Conservation (phyloP, 2,113 vertebrate genomes). For the Gnathonemus echidnorhynchus region DNA sequence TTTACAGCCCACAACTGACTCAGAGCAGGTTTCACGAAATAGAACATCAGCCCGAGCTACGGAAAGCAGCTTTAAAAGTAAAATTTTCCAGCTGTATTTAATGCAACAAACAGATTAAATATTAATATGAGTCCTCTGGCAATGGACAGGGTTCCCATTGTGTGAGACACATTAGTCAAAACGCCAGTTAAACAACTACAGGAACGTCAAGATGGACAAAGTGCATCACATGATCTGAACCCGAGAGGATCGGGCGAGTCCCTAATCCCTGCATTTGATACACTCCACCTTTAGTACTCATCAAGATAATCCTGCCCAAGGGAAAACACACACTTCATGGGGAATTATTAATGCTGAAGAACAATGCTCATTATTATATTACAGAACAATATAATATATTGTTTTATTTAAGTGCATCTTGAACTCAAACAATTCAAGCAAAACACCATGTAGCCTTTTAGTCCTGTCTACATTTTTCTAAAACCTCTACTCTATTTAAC, state of each 20-base stretch:
- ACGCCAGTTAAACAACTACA: not conserved
- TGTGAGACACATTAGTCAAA: not conserved
- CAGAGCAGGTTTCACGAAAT: not conserved
- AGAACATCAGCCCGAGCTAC: not conserved
- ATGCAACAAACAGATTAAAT: not conserved
- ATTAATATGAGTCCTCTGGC: not conserved
- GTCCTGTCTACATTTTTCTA: not conserved
- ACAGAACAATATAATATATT: not conserved
- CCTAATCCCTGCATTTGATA: constrained; percentile 14
- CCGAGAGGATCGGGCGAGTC: not conserved
- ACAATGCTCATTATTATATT: not conserved
- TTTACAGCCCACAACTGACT: not conserved
- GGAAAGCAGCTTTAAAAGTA: not conserved
- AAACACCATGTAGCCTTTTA: not conserved
- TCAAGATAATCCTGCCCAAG: constrained; percentile 17
- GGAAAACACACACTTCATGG: not conserved
- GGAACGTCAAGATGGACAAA: not conserved
- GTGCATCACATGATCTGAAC: not conserved
- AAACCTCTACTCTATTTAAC: not conserved
- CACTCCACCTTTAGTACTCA: not conserved
- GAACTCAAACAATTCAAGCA: not conserved
- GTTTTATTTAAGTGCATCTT: not conserved
- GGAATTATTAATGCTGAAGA: not conserved
- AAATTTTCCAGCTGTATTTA: not conserved
- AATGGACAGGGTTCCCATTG: not conserved